A percentile compares a stretch with the other conserved stretches of the same genome.
Conservation (phyloP, 2,797 vertebrate genomes). For the Acomys russatus region DNA sequence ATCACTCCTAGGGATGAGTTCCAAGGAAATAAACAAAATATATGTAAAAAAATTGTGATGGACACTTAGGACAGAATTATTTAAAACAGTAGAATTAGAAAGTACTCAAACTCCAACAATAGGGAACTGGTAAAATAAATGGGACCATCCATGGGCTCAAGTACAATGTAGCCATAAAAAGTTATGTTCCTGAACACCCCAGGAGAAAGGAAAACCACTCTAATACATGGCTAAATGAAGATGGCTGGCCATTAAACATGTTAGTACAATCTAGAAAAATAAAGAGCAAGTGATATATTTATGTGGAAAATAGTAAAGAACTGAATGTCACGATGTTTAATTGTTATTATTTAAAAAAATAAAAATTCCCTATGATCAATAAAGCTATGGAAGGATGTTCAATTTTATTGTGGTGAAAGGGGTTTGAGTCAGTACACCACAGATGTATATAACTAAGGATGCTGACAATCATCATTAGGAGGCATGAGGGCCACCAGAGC, state of each 20-base stretch:
- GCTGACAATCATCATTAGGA: no score
- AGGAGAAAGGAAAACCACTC: neutral
- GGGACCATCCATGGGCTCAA: neutral
- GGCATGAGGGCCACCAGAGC: no score
- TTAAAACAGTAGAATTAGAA: conserved; percentile 49
- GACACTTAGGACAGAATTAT: conserved; percentile 27
- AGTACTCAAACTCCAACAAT: conserved; percentile 9
- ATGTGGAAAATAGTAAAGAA: conserved; percentile 36
- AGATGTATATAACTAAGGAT: neutral
- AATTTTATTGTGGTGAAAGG: neutral
- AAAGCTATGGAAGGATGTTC: neutral
- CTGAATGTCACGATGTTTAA: conserved; percentile 21
- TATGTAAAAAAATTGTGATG: neutral
- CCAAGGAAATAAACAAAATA: conserved; percentile 33
- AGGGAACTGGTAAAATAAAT: conserved; percentile 43
- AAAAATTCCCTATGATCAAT: neutral
- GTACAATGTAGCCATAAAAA: neutral
- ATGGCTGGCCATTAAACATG: neutral
- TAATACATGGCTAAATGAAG: conserved; percentile 13
- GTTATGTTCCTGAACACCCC: neutral
- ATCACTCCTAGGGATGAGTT: conserved; percentile 17
- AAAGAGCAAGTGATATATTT: conserved; percentile 5
- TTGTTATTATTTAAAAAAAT: neutral
- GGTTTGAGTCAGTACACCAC: neutral
- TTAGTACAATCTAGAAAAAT: conserved; percentile 15